Base-by-base conservation (phyloP, 2,113 vertebrate species). In the Coturnix japonica region DNA sequence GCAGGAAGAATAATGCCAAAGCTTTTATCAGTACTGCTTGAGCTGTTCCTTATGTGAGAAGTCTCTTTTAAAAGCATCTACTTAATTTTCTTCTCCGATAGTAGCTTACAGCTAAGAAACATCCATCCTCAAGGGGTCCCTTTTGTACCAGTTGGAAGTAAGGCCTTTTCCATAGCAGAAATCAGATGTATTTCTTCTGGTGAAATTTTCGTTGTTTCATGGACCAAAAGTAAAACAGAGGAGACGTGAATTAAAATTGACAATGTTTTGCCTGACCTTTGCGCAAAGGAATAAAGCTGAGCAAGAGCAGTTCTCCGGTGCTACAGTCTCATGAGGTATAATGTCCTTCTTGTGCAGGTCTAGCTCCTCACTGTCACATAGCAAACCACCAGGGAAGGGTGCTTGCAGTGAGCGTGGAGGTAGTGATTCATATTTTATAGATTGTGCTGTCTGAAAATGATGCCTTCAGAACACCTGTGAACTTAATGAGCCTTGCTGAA, bases 231-330 rank as follows among this genome's bases (percentile, higher is more conserved):
- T 46, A 56, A 64, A 79, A 35, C 26, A 57, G 39, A 47, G 44
- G 60, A 78, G n/a, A 30, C 18, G 33, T 19, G 26, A 87, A 56
- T 75, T 69, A 47, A 82, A 76, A 44, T 51, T 10, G 71, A 39
- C 37, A 25, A 44, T 67, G 14, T 71, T 87, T 44, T 89, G 19
- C 57, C 60, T 92, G 94, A 94, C 90, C 65, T 92, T 94, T 78
- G 65, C 95, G 54, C 66, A 26, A 93, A 66, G 71, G 66, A 81
- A 5, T 74, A 73, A 87, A 91, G 74, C 71, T 87, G 46, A 74
- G 77, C 54, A 91, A 65, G 80, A 81, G 33, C 44, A 49, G 21
- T 64, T 74, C 60, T 77, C 26, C 74, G 13, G 1, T 81, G 37
- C 37, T 25, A 3, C 19, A 63, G 49, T 66, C 66, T 81, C 6